These are phyloP conservation scores for Cyclargus thomasi DNA, from an alignment of 1,140 invertebrate genomes.

Conservation along the genomic window DNA sequence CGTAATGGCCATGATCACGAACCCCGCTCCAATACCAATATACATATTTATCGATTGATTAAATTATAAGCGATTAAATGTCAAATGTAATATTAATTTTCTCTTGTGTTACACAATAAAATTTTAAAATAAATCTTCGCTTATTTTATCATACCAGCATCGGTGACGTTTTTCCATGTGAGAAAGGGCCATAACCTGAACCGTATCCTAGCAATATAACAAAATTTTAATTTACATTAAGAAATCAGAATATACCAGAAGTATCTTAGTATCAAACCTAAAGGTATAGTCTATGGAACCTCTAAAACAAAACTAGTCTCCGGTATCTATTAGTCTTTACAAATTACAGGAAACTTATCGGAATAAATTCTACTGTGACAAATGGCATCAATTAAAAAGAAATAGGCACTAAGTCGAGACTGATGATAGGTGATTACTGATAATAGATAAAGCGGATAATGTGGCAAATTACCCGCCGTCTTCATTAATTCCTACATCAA, in stretches of 20 bases:
- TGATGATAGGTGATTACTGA: neutral
- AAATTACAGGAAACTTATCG: neutral
- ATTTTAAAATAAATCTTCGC: too few relatives aligned
- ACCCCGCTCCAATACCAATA: conserved; percentile 16
- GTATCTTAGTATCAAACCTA: too few relatives aligned
- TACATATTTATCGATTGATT: conserved; percentile 8
- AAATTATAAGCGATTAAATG: neutral
- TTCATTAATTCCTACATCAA: neutral
- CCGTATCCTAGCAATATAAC: too few relatives aligned
- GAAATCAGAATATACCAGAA: too few relatives aligned
- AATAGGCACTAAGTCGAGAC: neutral
- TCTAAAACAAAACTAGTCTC: neutral
- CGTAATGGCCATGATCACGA: conserved; percentile 51
- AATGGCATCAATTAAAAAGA: neutral
- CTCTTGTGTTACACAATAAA: too few relatives aligned
- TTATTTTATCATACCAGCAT: too few relatives aligned
- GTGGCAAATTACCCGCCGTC: neutral
- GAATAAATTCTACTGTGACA: neutral
- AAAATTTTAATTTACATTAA: too few relatives aligned
- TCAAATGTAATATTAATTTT: neutral
- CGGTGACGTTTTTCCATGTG: too few relatives aligned
- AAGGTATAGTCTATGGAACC: too few relatives aligned
- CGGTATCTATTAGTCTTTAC: neutral
- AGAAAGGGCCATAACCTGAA: too few relatives aligned
- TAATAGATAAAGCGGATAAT: neutral